phyloP scores from a whole-genome alignment of 2,113 vertebrate genomes.

The Carassius gibelio region DNA sequence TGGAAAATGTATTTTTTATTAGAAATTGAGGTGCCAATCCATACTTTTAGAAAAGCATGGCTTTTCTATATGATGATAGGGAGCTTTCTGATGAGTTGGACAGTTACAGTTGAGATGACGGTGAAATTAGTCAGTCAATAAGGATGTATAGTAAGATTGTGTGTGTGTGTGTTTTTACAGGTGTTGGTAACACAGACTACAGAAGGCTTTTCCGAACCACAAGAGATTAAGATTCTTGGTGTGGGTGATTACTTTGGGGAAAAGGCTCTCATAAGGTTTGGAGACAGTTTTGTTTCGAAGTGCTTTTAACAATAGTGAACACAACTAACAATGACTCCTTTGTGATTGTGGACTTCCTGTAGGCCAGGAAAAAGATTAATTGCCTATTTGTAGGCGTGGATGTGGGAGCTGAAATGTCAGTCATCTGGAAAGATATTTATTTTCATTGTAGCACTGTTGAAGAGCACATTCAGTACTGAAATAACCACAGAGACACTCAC shows the following conservation, averaged over 20 bases:
- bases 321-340: background rate
- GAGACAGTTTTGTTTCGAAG: background rate
- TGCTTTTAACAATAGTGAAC: background rate
- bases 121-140: background rate
- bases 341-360: background rate
- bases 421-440: slow-evolving; percentile 37
- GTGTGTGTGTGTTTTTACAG: slow-evolving; percentile 64
- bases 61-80: background rate
- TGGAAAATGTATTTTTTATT: background rate
- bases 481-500: background rate
- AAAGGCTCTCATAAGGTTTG: slow-evolving; percentile 91
- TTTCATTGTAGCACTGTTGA: slow-evolving; percentile 28
- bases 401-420: slow-evolving; percentile 48
- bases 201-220: slow-evolving; percentile 80
- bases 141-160: background rate
- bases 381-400: background rate
- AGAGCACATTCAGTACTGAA: background rate
- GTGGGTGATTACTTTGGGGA: slow-evolving; percentile 93
- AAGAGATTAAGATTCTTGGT: slow-evolving; percentile 87
- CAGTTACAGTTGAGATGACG: background rate
- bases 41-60: background rate
- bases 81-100: background rate
- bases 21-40: background rate
- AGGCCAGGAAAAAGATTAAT: background rate
- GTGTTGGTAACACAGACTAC: slow-evolving; percentile 88